Conservation (phyloP, 2,797 vertebrate species). For the Cheracebus regulus region DNA sequence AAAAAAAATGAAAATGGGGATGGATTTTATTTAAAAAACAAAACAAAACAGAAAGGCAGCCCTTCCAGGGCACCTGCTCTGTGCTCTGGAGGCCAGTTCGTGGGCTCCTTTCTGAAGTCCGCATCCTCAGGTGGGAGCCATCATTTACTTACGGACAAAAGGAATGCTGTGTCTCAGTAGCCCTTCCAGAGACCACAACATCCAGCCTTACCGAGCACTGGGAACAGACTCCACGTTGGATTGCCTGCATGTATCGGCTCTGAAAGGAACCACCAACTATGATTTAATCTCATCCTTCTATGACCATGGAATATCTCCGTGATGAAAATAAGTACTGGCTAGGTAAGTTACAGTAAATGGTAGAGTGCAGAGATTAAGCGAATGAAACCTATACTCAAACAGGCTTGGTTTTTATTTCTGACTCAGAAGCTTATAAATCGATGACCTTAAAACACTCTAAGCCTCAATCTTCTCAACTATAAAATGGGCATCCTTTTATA, state of each 20-base stretch:
- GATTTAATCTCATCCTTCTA: fast-evolving
- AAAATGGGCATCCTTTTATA: background rate
- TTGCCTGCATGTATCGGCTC: no score
- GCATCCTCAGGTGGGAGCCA: fast-evolving
- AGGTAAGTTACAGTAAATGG: fast-evolving
- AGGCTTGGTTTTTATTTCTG: background rate
- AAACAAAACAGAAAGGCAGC: background rate
- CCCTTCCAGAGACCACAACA: no score
- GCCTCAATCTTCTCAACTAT: background rate
- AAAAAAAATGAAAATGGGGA: background rate
- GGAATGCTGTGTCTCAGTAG: background rate
- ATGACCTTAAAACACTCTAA: background rate
- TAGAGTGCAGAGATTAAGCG: no score
- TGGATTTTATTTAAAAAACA: background rate
- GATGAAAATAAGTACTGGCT: background rate
- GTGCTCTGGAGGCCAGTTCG: fast-evolving
- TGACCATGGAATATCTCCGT: background rate
- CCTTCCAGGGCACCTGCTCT: fast-evolving
- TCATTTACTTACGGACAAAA: background rate
- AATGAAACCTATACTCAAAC: background rate
- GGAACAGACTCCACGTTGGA: background rate
- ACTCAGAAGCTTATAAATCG: background rate
- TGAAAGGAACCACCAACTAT: background rate
- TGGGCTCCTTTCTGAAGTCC: background rate
- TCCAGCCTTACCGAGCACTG: fast-evolving